These are phyloP conservation scores for Montipora capricornis DNA, from an alignment of 64 coral and sea anemone genomes.

Conservation along the genomic window DNA sequence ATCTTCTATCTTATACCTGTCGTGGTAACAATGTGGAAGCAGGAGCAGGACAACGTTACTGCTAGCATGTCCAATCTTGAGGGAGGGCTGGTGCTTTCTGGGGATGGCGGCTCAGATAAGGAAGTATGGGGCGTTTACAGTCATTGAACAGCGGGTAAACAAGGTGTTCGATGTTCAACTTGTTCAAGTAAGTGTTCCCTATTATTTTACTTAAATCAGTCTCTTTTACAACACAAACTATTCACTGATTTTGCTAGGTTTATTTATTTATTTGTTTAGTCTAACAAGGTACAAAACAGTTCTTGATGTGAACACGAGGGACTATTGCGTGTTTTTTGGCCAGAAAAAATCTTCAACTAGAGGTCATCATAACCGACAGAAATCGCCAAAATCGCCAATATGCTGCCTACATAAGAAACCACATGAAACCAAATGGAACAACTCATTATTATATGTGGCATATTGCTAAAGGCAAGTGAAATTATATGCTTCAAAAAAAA, in stretches of 20 bases:
- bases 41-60: neutral
- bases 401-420: too few species aligned
- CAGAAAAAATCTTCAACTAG: neutral
- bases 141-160: conserved; percentile 8
- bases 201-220: too few species aligned
- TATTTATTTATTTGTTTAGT: neutral
- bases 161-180: conserved; percentile 16
- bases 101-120: neutral
- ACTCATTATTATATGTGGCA: too few species aligned
- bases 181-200: neutral
- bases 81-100: neutral
- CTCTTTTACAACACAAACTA: too few species aligned
- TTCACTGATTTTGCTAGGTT: neutral
- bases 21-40: neutral
- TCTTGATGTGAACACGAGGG: conserved; percentile 36
- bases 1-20: neutral
- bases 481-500: too few species aligned
- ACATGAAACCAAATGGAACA: too few species aligned
- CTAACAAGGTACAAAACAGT: conserved; percentile 27
- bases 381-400: neutral
- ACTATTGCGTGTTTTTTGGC: neutral
- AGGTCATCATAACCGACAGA: conserved; percentile 30
- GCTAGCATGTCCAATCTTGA: neutral
- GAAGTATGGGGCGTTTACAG: conserved; percentile 7
- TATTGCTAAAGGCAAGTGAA: too few species aligned